Percentiles rank a stretch among this genome's conserved stretches.
These are phyloP conservation scores for Ophion ventricosus DNA, from an alignment of 2,888 invertebrate species.

Conservation along the genomic window DNA sequence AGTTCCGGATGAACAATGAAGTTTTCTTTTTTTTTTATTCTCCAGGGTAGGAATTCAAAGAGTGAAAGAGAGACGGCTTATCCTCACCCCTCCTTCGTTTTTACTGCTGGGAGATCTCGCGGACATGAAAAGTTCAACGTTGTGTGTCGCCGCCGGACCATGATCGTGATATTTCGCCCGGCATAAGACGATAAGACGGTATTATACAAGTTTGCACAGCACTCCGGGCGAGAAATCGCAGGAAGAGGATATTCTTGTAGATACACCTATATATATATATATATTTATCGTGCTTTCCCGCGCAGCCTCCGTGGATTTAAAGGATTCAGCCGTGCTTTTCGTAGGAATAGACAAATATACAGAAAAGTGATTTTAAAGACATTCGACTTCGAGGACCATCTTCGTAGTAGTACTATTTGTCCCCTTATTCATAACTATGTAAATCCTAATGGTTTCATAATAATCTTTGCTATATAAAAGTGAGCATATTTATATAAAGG, in stretches of 20 bases:
- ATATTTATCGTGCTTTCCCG: constrained; percentile 32
- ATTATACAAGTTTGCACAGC: constrained; percentile 61
- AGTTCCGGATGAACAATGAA: constrained; percentile 53
- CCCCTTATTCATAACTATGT: too few relatives aligned
- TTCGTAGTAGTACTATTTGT: too few relatives aligned
- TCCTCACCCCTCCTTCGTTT: too few relatives aligned
- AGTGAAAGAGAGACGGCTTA: constrained; percentile 4
- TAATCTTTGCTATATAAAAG: too few relatives aligned
- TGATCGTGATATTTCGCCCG: constrained; percentile 60
- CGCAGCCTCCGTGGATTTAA: constrained; percentile 54
- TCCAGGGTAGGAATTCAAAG: not conserved
- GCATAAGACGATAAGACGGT: constrained; percentile 62
- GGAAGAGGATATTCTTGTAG: constrained; percentile 48
- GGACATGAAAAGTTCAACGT: constrained; percentile 61
- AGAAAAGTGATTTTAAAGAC: not conserved
- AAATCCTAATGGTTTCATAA: too few relatives aligned
- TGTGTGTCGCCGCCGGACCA: constrained; percentile 55
- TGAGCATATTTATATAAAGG: too few relatives aligned
- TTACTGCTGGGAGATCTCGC: constrained; percentile 12
- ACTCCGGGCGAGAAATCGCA: constrained; percentile 53
- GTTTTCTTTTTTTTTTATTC: constrained; percentile 55
- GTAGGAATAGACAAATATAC: constrained; percentile 13
- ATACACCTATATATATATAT: not conserved
- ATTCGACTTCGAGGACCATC: too few relatives aligned
- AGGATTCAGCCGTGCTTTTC: constrained; percentile 59